Base-by-base conservation (phyloP, 2,888 invertebrate genomes). In the Actias luna region DNA sequence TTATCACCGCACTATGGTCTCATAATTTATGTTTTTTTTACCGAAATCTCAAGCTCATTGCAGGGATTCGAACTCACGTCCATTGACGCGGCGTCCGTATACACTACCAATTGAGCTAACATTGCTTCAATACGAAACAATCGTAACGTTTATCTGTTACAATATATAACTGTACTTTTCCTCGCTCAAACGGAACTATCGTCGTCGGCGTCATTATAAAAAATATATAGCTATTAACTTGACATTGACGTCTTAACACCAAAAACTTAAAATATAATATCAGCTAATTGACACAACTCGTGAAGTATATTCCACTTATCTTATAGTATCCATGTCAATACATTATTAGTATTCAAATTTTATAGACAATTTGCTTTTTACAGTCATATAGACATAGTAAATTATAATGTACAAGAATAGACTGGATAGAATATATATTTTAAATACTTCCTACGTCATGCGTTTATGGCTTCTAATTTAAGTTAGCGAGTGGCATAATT, bases 201-300 rank as follows among this genome's bases (percentile, higher is more conserved):
- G 36, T 22, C 14, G 8, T 35, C 35, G 22, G 14, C 12, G 12
- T 42, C 16, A 59, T 14, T 0, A 2, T n/a, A 12, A 42, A 22
- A 42, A 4, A 59, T 10, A 46, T 18, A 29, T 46, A 46, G 2
- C 46, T 22, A 46, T 46, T 46, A 46, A 22, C 10, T 10, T 14
- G 22, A 22, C 22, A 10, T 46, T 22, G 18, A 46, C 46, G 1
- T 46, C 18, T 35, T n/a, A 14, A 16, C 36, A 4, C 7, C 42
- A 42, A 42, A n/a, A n/a, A 18, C 18, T 18, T 10, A 29, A 42
- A 59, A 31, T n/a, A 25, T 36, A n/a, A 61, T 61, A n/a, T 55
- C 27, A 61, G 12, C 22, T 16, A 16, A 25, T 27, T 36, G 55
- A 18, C 22, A 46, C 5, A 33, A 31, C 46, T 18, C 22, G 25